A percentile compares a stretch with the other conserved stretches of the same genome.
Conservation (phyloP, 2,888 invertebrate species). For the Mechanitis mazaeus region DNA sequence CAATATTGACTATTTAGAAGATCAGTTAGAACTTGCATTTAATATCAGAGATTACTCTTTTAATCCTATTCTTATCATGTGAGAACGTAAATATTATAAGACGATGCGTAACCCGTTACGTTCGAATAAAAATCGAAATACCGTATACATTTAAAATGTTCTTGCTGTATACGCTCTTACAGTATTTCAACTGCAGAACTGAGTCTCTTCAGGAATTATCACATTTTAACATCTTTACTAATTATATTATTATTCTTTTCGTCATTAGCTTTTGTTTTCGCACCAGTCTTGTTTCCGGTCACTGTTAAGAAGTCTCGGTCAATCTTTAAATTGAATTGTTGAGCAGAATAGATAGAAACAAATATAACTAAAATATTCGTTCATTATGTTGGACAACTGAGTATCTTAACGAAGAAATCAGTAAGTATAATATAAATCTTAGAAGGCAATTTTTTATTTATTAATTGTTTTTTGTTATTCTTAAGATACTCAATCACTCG, state of each 20-base stretch:
- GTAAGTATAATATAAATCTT: background rate
- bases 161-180: background rate
- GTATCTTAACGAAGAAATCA: slow-evolving; percentile 1
- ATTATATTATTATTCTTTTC: slow-evolving; percentile 6
- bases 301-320: slow-evolving; percentile 21
- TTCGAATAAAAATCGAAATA: background rate
- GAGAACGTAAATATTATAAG: no score
- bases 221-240: slow-evolving; percentile 18
- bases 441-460: background rate
- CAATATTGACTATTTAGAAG: slow-evolving; percentile 36
- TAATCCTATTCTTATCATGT: background rate
- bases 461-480: background rate
- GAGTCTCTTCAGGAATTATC: slow-evolving; percentile 15
- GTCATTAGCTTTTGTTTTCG: slow-evolving; percentile 10
- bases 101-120: no score
- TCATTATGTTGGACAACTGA: background rate
- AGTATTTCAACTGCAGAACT: slow-evolving; percentile 4
- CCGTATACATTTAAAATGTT: background rate
- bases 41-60: slow-evolving; percentile 1
- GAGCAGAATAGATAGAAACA: slow-evolving; percentile 13
- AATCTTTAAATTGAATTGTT: slow-evolving; percentile 16
- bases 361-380: slow-evolving; percentile 8
- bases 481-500: slow-evolving; percentile 16
- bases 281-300: slow-evolving; percentile 15
- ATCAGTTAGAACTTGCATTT: slow-evolving; percentile 4